Conservation (phyloP, 2,113 vertebrate genomes). For the Nipponia nippon region DNA sequence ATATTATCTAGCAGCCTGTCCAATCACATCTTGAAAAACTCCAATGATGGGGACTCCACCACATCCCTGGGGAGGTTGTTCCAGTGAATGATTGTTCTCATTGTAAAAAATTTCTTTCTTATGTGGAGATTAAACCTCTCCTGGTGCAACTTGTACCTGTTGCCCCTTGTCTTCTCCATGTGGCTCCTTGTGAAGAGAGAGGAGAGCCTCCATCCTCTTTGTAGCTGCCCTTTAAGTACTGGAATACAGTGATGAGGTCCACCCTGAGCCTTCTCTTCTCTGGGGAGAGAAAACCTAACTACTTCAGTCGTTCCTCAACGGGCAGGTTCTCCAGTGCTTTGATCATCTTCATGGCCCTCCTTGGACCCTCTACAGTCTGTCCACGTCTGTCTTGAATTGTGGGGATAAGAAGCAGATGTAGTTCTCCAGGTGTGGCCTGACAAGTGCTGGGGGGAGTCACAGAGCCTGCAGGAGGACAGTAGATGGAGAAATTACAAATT, state of each 20-base stretch:
- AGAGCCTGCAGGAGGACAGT: background rate
- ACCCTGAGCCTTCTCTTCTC: background rate
- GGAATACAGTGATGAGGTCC: background rate
- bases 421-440: background rate
- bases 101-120: background rate
- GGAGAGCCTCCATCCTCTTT: background rate
- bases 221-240: background rate
- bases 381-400: background rate
- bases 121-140: background rate
- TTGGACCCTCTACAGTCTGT: background rate
- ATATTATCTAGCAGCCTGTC: background rate
- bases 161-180: background rate
- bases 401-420: background rate
- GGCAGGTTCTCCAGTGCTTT: background rate
- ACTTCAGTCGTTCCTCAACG: background rate
- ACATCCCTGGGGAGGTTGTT: background rate
- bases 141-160: background rate
- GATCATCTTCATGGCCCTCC: background rate
- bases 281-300: background rate
- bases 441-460: background rate
- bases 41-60: background rate
- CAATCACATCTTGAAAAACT: background rate
- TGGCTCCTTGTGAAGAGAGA: background rate
- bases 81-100: background rate
- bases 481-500: background rate